Base-by-base conservation (phyloP, 2,888 invertebrate genomes). In the Chalcosyrphus nemorum region DNA sequence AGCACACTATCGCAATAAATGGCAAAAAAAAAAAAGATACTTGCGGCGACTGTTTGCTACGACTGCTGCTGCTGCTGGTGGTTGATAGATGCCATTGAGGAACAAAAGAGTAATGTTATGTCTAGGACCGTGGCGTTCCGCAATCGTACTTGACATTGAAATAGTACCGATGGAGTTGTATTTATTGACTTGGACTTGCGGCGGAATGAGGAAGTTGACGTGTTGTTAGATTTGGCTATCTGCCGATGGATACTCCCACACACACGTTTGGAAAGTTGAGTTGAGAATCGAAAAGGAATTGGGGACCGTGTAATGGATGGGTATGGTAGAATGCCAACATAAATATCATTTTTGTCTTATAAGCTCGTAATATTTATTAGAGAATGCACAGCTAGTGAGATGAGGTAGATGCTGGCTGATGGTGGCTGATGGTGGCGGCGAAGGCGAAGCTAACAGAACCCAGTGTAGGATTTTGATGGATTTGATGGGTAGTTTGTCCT, bases 131-230 rank as follows among this genome's bases (percentile, higher is more conserved):
- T 65, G 52, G 13, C 35, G 56, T 61, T 32, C 63, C 45, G 65
- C 52, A 80, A 70, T 74, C 65, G 70, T 74, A 80, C 84, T 84
- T 84, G 84, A 84, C 84, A 80, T 84, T 84, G 84, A 84, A 84
- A 80, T 80, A 84, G 84, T 74, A 70, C 80, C 68, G 70, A 70
- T 84, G 52, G 17, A 70, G 52, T 6, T 38, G 68, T 75, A 84
- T 84, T 84, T 75, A 84, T 84, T 57, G 70, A 74, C 74, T 74
- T 68, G 61, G 66, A 61, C 50, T 47, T 43, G 38, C 57, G 54
- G 43, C 50, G 78, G 82, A 74, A 84, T 84, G 82, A 77, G 81
- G 81, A 78, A 84, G 74, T 78, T 80, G 82, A 84, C 78, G 63
- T 56, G 59, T 68, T n/a, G n/a, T 74, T 29, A 29, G 50, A 59